These are phyloP conservation scores for Coccyzus lansbergi DNA, from an alignment of 2,797 vertebrate species.

Conservation along the genomic window DNA sequence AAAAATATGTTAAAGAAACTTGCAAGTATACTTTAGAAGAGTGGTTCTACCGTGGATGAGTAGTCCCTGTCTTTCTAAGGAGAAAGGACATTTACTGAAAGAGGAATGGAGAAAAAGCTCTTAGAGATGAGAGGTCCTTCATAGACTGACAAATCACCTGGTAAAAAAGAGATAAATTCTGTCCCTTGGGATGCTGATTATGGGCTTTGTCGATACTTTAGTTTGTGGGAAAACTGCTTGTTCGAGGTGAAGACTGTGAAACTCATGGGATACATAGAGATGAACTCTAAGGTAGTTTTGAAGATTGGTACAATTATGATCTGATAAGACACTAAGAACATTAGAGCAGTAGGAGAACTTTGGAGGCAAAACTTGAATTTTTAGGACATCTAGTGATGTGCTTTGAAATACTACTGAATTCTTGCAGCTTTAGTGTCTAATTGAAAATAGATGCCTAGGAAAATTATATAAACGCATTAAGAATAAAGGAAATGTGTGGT, in stretches of 20 bases:
- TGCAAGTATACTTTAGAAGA: not conserved
- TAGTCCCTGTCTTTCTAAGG: not conserved
- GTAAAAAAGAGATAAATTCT: not conserved
- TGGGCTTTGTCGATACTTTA: not conserved
- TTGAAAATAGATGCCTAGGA: not conserved
- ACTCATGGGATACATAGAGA: not conserved
- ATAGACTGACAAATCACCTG: not conserved
- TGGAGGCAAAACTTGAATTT: not conserved
- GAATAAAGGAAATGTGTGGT: not conserved
- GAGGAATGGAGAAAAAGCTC: not conserved
- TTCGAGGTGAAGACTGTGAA: not conserved
- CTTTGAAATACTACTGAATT: not conserved
- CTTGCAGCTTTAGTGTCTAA: not conserved
- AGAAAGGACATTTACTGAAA: not conserved
- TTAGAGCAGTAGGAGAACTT: not conserved
- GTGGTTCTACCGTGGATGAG: rapidly evolving
- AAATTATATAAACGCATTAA: not conserved
- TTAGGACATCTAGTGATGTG: not conserved
- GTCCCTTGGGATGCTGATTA: not conserved
- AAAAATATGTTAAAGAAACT: not conserved
- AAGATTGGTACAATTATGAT: not conserved
- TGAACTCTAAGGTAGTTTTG: not conserved
- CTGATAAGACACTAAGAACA: not conserved
- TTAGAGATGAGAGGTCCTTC: not conserved
- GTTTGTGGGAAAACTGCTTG: not conserved